Evolutionary conservation across 2,113 vertebrate genomes (phyloP).

Genomic region (Pachyramphus minor): DNA sequence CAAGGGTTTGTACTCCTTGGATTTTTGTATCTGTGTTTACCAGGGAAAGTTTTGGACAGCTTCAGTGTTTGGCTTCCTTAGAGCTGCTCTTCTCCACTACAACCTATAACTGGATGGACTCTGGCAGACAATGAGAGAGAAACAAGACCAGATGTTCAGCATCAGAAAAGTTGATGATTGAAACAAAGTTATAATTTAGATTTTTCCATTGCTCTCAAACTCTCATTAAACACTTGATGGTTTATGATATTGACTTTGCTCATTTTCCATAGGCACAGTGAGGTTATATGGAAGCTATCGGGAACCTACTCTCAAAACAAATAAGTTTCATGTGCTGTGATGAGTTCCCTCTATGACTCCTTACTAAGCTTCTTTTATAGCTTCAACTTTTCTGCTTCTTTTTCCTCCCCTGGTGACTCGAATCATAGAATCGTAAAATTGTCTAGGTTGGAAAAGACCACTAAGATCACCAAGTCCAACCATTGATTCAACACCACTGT

Average conservation of each 20-base stretch:
- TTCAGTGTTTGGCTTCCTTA: neutral
- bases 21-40: neutral
- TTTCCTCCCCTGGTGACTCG: neutral
- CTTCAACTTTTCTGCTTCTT: neutral
- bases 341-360: neutral
- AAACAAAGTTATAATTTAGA: neutral
- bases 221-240: neutral
- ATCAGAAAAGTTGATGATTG: neutral
- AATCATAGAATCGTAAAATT: neutral
- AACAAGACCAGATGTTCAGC: neutral
- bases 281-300: neutral
- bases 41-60: neutral
- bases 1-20: neutral
- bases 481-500: neutral
- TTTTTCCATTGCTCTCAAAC: neutral
- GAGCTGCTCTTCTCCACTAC: neutral
- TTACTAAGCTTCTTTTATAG: neutral
- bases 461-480: neutral
- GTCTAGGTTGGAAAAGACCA: neutral
- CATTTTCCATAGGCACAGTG: neutral
- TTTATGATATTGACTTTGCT: neutral
- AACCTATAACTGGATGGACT: neutral
- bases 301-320: neutral
- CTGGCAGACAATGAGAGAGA: neutral
- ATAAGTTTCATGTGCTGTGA: neutral